Evolutionary conservation across 2,888 invertebrate genomes (phyloP), one percentile per base, ranked within the genome.

Genomic region (Pollenia amentaria): DNA sequence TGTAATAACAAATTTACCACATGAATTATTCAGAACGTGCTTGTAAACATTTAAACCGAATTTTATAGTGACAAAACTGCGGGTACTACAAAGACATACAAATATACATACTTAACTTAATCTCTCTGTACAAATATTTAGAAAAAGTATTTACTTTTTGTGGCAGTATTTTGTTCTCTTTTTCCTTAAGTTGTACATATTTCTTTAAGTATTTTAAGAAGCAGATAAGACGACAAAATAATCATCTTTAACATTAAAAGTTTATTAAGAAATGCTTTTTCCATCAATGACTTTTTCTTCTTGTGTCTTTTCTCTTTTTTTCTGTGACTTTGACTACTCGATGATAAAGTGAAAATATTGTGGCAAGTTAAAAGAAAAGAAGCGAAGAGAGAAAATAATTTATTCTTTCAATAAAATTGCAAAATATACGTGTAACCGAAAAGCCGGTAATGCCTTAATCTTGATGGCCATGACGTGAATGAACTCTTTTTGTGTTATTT

Each of bases 381-480:
- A 16, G 62, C 40, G 40, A 21, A 76, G 21, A 18, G 42, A 46
- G 1, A n/a, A 57, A 57, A 29, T 3, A 7, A 1, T 42, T 51
- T 64, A 7, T n/a, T 51, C 51, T 46, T 40, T 79, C 29, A 29
- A 29, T 29, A 11, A 40, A 51, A 76, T 21, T 48, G 40, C 46
- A 77, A 29, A 75, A 67, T 44, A 42, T 55, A 69, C 18, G 44
- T 77, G 44, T 65, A 48, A 40, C 14, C 14, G 21, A 70, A 67
- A 70, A 70, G 55, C 62, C 46, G 55, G 21, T 42, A 83, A 51
- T 46, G 40, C 57, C 57, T 67, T 70, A 76, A 75, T 77, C 77
- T 83, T 72, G 76, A 82, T 70, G 69, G 62, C 76, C 69, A 70
- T 77, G 70, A 72, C 64, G 64, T 83, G 64, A 83, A 77, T 70